Evolutionary conservation across 2,797 vertebrate genomes (phyloP), one percentile per base, ranked within the genome.

Genomic region (Rhadinocentrus ornatus): DNA sequence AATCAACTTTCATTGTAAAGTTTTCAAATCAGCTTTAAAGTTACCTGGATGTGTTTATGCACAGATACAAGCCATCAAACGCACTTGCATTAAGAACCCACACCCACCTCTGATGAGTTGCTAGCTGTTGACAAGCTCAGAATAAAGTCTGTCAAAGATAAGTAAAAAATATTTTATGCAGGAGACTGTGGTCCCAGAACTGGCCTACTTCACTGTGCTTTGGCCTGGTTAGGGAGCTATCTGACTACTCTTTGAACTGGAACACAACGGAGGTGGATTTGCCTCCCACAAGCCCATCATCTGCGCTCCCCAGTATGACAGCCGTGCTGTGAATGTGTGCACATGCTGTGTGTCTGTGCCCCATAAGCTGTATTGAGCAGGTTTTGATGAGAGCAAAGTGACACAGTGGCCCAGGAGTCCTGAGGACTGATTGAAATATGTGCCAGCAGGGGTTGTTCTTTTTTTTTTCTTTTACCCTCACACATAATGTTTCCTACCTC

Each of bases 191-290:
- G 77, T 78, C 80, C 46, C 56, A 35, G 18, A 68, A 77, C 77
- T 80, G 82, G 75, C 81, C 86, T 75, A 78, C 62, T 79, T 89
- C 66, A 10, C 34, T 62, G 24, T 61, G 71, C 69, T 67, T 70
- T 78, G 81, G 78, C 83, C 85, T 88, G 86, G 80, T 86, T 88
- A 82, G 62, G 71, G 66, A 71, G 64, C 68, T 61, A 56, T 86
- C 66, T 79, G 70, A 86, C 85, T 71, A 72, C 52, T 82, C 82
- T 88, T 80, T 86, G 87, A 90, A 89, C 82, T 77, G 86, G 75
- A 91, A 91, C 87, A 87, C 87, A 88, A 83, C 69, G 80, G 73
- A 84, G 89, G 86, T 86, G 88, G 88, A 89, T 89, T 84, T 87
- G 69, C 89, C 82, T 92, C 91, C 87, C 69, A 87, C 85, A 86